phyloP scores from a whole-genome alignment of 2,888 invertebrate genomes.

The Rhyacophila evoluta region DNA sequence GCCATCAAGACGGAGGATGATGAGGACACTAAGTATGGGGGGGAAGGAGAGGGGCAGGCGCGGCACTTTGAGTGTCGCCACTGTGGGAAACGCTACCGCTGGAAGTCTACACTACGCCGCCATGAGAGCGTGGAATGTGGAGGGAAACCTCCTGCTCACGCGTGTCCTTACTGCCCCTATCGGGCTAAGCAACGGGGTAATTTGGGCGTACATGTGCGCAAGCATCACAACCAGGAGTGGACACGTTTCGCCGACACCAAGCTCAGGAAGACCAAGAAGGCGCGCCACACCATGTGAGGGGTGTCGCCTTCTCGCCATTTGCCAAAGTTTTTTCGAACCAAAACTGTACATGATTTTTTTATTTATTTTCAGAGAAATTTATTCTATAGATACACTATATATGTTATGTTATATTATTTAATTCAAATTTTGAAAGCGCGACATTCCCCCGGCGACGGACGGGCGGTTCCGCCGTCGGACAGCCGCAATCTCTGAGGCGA shows the following conservation, averaged over 20 bases:
- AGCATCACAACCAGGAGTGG: slow-evolving; percentile 77
- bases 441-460: slow-evolving; percentile 46
- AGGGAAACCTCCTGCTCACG: slow-evolving; percentile 84
- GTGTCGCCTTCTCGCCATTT: slow-evolving; percentile 55
- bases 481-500: slow-evolving; percentile 34
- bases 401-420: slow-evolving; percentile 37
- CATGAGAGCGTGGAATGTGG: slow-evolving; percentile 89
- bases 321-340: slow-evolving; percentile 70
- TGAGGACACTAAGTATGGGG: slow-evolving; percentile 10
- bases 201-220: slow-evolving; percentile 83
- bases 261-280: slow-evolving; percentile 66
- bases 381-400: slow-evolving; percentile 55
- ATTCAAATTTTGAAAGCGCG: slow-evolving; percentile 40
- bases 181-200: slow-evolving; percentile 86
- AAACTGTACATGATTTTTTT: slow-evolving; percentile 66
- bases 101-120: slow-evolving; percentile 86
- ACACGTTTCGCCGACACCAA: slow-evolving; percentile 68
- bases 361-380: slow-evolving; percentile 58
- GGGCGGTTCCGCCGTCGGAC: slow-evolving; percentile 15
- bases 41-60: slow-evolving; percentile 65
- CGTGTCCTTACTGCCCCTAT: slow-evolving; percentile 83
- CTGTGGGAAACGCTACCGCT: slow-evolving; percentile 87
- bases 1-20: slow-evolving; percentile 28
- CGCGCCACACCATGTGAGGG: slow-evolving; percentile 3
- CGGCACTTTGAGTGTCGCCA: slow-evolving; percentile 83